Percentiles rank a stretch among this genome's conserved stretches.
These are phyloP conservation scores for Megaceryle alcyon DNA, from an alignment of 2,797 vertebrate species.

Conservation along the genomic window DNA sequence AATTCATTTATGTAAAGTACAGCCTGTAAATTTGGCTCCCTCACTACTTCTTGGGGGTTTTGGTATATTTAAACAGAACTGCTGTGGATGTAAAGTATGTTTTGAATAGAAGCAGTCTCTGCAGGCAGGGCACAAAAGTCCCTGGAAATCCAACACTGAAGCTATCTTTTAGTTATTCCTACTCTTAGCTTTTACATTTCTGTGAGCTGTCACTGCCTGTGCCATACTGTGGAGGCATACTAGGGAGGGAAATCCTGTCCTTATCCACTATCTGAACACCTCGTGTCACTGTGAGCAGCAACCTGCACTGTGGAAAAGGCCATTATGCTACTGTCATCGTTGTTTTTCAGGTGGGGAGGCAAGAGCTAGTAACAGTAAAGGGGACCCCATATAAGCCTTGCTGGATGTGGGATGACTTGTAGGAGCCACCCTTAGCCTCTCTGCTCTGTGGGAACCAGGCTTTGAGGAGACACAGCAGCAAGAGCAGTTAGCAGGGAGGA, in stretches of 20 bases:
- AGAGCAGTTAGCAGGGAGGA: not conserved
- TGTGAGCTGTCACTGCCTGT: not conserved
- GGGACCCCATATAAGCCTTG: not conserved
- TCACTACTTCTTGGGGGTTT: not conserved
- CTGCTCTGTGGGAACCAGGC: not conserved
- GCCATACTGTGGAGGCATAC: not conserved
- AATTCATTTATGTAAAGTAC: not conserved
- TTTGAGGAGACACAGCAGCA: not conserved
- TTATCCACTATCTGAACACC: not conserved
- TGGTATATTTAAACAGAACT: not conserved
- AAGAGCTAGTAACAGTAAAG: rapidly evolving
- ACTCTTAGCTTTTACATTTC: not conserved
- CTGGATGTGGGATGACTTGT: not conserved
- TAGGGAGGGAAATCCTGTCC: not conserved
- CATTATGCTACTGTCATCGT: not conserved
- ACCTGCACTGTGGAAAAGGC: not conserved
- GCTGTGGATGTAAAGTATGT: not conserved
- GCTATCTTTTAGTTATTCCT: not conserved
- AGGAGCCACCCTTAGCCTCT: not conserved
- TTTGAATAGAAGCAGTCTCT: not conserved
- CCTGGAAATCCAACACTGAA: not conserved
- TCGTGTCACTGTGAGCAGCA: rapidly evolving
- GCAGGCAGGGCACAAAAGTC: not conserved
- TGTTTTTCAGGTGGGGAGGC: not conserved
- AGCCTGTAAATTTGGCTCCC: not conserved